Evolutionary conservation across 2,888 invertebrate genomes (phyloP), one percentile per base, ranked within the genome.

Genomic region (Chrysomela aeneicollis): DNA sequence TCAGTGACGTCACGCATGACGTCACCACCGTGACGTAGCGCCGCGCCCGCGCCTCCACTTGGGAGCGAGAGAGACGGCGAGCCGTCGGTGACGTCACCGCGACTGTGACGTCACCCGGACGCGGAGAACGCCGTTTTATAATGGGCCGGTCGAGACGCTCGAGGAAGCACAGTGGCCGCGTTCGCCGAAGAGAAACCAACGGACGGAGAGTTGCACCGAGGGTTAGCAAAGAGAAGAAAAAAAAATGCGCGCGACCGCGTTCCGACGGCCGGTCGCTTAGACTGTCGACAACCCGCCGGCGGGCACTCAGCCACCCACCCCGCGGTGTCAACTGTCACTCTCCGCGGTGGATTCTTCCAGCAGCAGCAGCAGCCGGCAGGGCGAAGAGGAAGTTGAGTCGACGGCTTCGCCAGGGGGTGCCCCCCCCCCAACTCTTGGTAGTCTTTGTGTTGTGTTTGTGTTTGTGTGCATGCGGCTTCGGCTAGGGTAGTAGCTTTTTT

Each of bases 341-440:
- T 74, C 76, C 77, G 81, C 78, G 74, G 82, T 82, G 82, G 82
- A 82, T 81, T 79, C 82, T 67, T 76, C 81, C 67, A 75, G 77
- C 64, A 75, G 74, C 67, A 75, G 77, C 64, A 75, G 74, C 63
- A 69, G 69, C 67, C 73, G 76, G 75, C 80, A 79, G 77, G 80
- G 78, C 77, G 60, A 68, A 64, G 66, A 67, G 64, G 76, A 77
- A 75, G 79, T 78, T 76, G 76, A 79, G 71, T 73, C 74, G 54
- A 77, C 78, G 73, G 59, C n/a, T n/a, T 70, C 71, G 69, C 74
- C 79, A 69, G 76, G 74, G 74, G 77, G 76, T 59, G 77, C 80
- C 71, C 78, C 80, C 49, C 49, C 58, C n/a, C n/a, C n/a, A n/a
- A n/a, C n/a, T 58, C 59, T 55, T 61, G 59, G 66, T 61, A 57